Conservation (phyloP, 2,888 invertebrate genomes). For the Adineta ricciae region DNA sequence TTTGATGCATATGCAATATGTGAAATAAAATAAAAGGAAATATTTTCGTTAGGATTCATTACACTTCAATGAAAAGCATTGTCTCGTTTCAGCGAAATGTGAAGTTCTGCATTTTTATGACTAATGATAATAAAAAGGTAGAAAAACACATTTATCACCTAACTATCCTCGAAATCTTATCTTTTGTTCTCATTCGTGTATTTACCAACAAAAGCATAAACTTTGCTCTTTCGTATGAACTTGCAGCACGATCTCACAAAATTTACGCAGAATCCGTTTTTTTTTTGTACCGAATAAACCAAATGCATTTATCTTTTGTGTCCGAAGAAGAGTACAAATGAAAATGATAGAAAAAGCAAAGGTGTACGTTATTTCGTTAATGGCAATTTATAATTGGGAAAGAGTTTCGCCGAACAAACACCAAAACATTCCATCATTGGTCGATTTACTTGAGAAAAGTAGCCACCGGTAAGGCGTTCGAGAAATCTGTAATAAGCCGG, state of each 20-base stretch:
- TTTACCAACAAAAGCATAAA: too few species aligned
- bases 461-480: slow-evolving; percentile 60
- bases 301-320: not conserved
- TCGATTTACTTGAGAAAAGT: slow-evolving; percentile 44
- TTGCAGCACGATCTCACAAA: too few species aligned
- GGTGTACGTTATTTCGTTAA: not conserved
- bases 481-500: slow-evolving; percentile 75
- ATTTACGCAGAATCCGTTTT: too few species aligned
- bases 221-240: too few species aligned
- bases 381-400: not conserved
- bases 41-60: not conserved
- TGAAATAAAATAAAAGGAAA: slow-evolving; percentile 19
- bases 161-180: too few species aligned
- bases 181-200: too few species aligned
- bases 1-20: not conserved
- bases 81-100: too few species aligned
- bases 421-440: slow-evolving; percentile 42
- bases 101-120: not conserved
- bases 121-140: too few species aligned
- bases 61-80: too few species aligned
- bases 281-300: too few species aligned
- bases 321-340: not conserved
- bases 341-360: not conserved
- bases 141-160: not conserved
- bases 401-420: slow-evolving; percentile 37